phyloP scores from a whole-genome alignment of 2,797 vertebrate genomes.

The Microctenopoma steveboyesi region DNA sequence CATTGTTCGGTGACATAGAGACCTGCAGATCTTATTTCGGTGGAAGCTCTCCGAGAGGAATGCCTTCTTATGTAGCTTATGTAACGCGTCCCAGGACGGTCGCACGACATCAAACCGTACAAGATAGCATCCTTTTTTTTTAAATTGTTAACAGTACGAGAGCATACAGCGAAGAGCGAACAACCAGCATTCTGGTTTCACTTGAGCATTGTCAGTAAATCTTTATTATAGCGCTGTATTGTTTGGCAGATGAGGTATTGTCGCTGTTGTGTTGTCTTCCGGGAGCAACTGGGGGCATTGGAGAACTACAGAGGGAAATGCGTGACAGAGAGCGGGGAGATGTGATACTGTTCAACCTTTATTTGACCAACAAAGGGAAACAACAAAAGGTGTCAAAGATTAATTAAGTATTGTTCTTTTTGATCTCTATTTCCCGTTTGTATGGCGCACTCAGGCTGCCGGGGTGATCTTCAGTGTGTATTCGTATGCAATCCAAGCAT shows the following conservation, averaged over 20 bases:
- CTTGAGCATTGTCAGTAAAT: slow-evolving; percentile 9
- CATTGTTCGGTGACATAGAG: slow-evolving; percentile 30
- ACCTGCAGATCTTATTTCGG: slow-evolving; percentile 29
- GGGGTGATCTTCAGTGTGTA: slow-evolving; percentile 34
- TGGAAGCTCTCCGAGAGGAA: slow-evolving; percentile 15
- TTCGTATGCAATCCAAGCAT: slow-evolving; percentile 32
- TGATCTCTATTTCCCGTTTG: slow-evolving; percentile 42
- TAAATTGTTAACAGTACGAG: not conserved
- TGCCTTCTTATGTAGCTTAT: slow-evolving; percentile 12
- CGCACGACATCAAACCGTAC: slow-evolving; percentile 5
- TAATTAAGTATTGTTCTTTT: slow-evolving; percentile 52
- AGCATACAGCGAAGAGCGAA: not conserved
- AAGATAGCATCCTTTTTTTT: not conserved
- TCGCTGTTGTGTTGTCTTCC: slow-evolving; percentile 13
- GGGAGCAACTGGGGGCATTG: slow-evolving; percentile 19
- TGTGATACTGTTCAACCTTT: slow-evolving; percentile 13
- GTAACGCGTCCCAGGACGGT: slow-evolving; percentile 21
- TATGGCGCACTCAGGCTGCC: slow-evolving; percentile 19
- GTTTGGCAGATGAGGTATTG: slow-evolving; percentile 21
- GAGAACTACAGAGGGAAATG: slow-evolving; percentile 15
- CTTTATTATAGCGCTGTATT: slow-evolving; percentile 26
- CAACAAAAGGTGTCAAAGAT: slow-evolving; percentile 43
- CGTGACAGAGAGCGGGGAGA: slow-evolving; percentile 10
- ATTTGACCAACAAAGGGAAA: slow-evolving; percentile 50
- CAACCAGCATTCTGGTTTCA: slow-evolving; percentile 16